A percentile compares a stretch with the other conserved stretches of the same genome.
Conservation (phyloP, 1,140 invertebrate species). For the Dreissena rostriformis region DNA sequence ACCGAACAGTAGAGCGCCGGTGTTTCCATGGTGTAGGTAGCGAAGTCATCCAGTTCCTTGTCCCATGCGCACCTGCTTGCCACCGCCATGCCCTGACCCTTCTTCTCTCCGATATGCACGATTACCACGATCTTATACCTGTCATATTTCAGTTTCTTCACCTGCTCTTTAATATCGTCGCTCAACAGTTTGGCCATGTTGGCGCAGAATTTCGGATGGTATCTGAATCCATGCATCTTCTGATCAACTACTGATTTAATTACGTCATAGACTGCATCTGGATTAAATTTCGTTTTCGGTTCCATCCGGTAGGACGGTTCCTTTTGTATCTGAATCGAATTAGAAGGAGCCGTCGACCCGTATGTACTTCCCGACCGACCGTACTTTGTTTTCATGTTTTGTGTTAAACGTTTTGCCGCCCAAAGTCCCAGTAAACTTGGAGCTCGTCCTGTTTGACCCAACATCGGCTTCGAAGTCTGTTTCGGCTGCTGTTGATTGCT, state of each 20-base stretch:
- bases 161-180: constrained; percentile 72
- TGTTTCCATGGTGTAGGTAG: constrained; percentile 71
- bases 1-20: constrained; percentile 71
- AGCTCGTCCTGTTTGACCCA: constrained; percentile 48
- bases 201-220: constrained; percentile 66
- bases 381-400: constrained; percentile 58
- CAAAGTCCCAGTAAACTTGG: constrained; percentile 68
- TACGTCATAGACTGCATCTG: constrained; percentile 49
- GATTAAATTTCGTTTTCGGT: constrained; percentile 65
- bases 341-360: constrained; percentile 36
- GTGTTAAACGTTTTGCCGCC: constrained; percentile 67
- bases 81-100: constrained; percentile 65
- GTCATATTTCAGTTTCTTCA: constrained; percentile 73
- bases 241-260: constrained; percentile 62
- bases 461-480: constrained; percentile 27
- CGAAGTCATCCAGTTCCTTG: constrained; percentile 69
- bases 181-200: constrained; percentile 68
- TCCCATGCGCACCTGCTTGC: constrained; percentile 77
- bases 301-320: constrained; percentile 72
- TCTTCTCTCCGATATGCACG: constrained; percentile 73
- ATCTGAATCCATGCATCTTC: constrained; percentile 61
- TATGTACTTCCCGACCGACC: constrained; percentile 27
- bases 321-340: constrained; percentile 38
- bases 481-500: too few relatives aligned
- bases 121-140: constrained; percentile 75